These are phyloP conservation scores for Chironomus tepperi DNA, from an alignment of 1,140 invertebrate species.

Conservation along the genomic window DNA sequence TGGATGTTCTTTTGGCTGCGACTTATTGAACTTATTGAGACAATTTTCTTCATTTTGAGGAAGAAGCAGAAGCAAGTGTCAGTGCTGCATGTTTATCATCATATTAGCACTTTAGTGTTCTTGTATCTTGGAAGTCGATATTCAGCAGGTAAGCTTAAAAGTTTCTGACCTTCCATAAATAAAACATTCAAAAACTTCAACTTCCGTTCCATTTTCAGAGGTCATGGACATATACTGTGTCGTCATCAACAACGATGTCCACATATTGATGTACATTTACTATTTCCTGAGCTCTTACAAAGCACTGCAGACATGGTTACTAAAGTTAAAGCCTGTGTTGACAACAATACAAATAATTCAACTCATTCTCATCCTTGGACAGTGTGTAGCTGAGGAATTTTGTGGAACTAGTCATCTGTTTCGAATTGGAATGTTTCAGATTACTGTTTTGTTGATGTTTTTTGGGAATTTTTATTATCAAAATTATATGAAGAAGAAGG, in stretches of 20 bases:
- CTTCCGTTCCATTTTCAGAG: too few species aligned
- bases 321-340: neutral
- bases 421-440: neutral
- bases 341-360: neutral
- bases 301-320: neutral
- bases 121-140: too few species aligned
- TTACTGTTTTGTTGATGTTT: neutral
- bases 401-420: neutral
- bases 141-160: too few species aligned
- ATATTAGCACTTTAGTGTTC: too few species aligned
- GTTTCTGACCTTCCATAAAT: too few species aligned
- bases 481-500: neutral
- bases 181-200: too few species aligned
- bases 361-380: neutral
- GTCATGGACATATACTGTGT: too few species aligned
- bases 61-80: too few species aligned
- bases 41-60: too few species aligned
- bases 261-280: conserved; percentile 13
- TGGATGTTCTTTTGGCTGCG: too few species aligned
- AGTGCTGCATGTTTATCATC: too few species aligned
- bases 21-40: too few species aligned
- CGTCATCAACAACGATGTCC: neutral
- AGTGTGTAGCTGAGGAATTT: neutral
- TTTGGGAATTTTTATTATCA: neutral
- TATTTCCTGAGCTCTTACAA: neutral